Evolutionary conservation across 2,888 invertebrate species (phyloP).

Genomic region (Zhuqinia jingwanae): DNA sequence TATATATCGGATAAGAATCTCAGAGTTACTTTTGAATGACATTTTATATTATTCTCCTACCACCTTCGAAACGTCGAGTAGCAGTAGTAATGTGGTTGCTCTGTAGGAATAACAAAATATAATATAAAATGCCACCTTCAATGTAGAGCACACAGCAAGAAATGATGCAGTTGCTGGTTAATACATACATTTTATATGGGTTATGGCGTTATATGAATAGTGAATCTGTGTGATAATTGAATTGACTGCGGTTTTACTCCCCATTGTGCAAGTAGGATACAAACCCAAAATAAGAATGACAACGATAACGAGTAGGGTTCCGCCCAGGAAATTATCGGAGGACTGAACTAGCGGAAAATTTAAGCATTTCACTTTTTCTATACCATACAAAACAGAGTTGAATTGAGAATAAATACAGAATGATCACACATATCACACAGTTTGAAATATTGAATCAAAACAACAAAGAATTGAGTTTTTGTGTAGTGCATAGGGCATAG

Average conservation of each 20-base stretch:
- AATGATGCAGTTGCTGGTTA: not conserved
- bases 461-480: conserved; percentile 52
- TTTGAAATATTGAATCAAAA: conserved; percentile 72
- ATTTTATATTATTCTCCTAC: not conserved
- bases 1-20: conserved; percentile 11
- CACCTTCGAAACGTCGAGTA: not conserved
- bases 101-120: conserved; percentile 11
- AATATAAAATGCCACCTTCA: conserved; percentile 51
- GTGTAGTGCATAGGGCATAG: not conserved
- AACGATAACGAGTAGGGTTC: conserved; percentile 66
- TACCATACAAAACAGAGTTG: conserved; percentile 8
- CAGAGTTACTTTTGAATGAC: conserved; percentile 12
- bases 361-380: conserved; percentile 34
- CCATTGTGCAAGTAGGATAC: conserved; percentile 61
- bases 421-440: conserved; percentile 28
- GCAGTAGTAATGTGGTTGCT: not conserved
- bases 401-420: conserved; percentile 39
- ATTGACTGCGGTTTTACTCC: conserved; percentile 70
- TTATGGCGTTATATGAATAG: conserved; percentile 18
- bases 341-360: conserved; percentile 63
- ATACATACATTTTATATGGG: no score
- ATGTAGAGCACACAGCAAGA: not conserved
- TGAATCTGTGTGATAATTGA: conserved; percentile 65
- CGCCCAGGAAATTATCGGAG: conserved; percentile 68
- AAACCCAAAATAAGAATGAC: conserved; percentile 56